These are phyloP conservation scores for Rhinophrynus dorsalis DNA, from an alignment of 2,797 vertebrate species.

Conservation along the genomic window DNA sequence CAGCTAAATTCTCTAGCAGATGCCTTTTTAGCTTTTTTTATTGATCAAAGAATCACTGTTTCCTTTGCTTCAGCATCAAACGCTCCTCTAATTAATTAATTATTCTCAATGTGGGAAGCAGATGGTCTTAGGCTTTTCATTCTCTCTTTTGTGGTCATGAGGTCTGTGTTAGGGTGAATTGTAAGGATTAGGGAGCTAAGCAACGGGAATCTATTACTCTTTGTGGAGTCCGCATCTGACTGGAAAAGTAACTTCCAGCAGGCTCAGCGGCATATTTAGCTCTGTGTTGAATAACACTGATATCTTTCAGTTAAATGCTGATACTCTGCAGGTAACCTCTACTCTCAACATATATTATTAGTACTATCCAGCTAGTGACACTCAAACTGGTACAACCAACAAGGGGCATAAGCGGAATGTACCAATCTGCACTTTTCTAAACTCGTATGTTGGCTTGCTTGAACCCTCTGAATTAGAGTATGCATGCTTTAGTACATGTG, in stretches of 20 bases:
- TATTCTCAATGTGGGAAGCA: conserved; percentile 13
- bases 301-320: no score
- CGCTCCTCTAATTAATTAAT: conserved; percentile 11
- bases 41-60: conserved; percentile 18
- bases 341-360: no score
- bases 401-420: no score
- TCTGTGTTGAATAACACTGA: no score
- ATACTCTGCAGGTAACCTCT: no score
- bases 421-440: no score
- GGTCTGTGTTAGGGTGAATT: conserved; percentile 9
- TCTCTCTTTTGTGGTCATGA: background rate
- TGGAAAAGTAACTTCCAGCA: background rate
- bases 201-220: conserved; percentile 8
- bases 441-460: no score
- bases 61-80: conserved; percentile 17
- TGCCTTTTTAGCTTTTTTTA: conserved; percentile 7
- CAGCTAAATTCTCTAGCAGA: background rate
- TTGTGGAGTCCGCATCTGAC: background rate
- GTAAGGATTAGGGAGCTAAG: conserved; percentile 4
- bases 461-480: no score
- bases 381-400: no score
- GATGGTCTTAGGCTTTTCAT: background rate
- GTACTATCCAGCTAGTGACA: no score
- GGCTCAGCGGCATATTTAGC: background rate
- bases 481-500: no score